A percentile compares a stretch with the other conserved stretches of the same genome.
phyloP scores from a whole-genome alignment of 1,140 invertebrate species.

The Akabosia matsudoensis region DNA sequence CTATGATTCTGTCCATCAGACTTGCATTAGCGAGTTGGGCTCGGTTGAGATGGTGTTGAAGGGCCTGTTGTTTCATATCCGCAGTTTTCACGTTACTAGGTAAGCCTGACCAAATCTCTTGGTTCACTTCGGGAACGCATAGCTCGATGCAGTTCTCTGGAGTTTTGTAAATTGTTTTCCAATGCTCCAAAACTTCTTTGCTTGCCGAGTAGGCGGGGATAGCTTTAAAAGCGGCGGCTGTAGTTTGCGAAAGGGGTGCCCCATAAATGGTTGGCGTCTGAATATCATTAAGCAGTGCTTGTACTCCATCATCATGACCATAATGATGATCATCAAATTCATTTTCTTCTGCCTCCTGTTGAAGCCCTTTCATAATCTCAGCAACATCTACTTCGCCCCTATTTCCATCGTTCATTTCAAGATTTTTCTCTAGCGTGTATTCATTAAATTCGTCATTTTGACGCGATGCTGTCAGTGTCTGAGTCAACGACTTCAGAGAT shows the following conservation, averaged over 20 bases:
- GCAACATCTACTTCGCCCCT: neutral
- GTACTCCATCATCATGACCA: neutral
- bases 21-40: constrained; percentile 17
- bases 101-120: constrained; percentile 25
- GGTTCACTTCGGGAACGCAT: constrained; percentile 26
- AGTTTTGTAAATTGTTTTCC: constrained; percentile 1
- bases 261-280: neutral
- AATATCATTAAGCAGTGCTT: neutral
- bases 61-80: constrained; percentile 8
- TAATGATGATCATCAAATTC: neutral
- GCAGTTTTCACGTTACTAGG: neutral
- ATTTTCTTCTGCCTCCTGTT: neutral
- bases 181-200: neutral
- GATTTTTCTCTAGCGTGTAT: no score
- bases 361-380: neutral
- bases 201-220: neutral
- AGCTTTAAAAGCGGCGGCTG: neutral
- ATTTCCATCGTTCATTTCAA: neutral
- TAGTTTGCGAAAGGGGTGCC: neutral
- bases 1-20: neutral
- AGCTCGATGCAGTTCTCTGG: constrained; percentile 22
- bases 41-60: constrained; percentile 18
- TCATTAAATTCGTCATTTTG: no score
- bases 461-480: no score
- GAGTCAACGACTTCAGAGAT: no score